A percentile compares a stretch with the other conserved stretches of the same genome.
These are phyloP conservation scores for Tauraco erythrolophus DNA, from an alignment of 2,113 vertebrate species.

Conservation along the genomic window DNA sequence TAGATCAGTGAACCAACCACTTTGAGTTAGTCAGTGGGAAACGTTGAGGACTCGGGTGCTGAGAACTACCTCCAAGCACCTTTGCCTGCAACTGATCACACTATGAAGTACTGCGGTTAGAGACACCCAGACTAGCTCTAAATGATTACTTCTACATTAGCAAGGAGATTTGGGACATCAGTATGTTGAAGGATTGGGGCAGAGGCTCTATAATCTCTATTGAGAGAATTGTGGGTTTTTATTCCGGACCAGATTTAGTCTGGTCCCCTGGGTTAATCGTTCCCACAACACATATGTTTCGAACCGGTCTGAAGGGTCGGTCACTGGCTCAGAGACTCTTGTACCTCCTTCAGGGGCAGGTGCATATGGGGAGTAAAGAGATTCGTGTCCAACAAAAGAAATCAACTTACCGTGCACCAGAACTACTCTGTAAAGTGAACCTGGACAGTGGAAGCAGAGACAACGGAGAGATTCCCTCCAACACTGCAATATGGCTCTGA, in stretches of 20 bases:
- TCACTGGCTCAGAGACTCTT: neutral
- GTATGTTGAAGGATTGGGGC: neutral
- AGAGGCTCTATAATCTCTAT: neutral
- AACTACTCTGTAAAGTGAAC: neutral
- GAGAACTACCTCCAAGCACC: neutral
- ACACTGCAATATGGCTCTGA: neutral
- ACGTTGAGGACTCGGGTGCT: neutral
- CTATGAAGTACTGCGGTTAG: too few relatives aligned
- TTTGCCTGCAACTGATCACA: neutral
- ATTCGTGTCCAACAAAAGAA: neutral
- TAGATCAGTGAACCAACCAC: neutral
- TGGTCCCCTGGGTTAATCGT: neutral
- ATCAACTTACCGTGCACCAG: too few relatives aligned
- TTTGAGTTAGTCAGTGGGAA: neutral
- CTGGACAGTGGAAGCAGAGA: neutral
- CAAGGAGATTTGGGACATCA: neutral
- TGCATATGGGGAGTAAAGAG: neutral
- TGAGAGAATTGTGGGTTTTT: neutral
- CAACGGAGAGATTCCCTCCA: neutral
- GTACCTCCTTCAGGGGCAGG: neutral
- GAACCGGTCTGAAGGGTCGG: neutral
- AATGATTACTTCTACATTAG: neutral
- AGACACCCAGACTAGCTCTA: neutral
- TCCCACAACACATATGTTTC: neutral
- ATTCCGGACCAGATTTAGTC: neutral